Evolutionary conservation across 2,113 vertebrate genomes (phyloP), one percentile per base, ranked within the genome.

Genomic region (Cyanoramphus novaezelandiae): DNA sequence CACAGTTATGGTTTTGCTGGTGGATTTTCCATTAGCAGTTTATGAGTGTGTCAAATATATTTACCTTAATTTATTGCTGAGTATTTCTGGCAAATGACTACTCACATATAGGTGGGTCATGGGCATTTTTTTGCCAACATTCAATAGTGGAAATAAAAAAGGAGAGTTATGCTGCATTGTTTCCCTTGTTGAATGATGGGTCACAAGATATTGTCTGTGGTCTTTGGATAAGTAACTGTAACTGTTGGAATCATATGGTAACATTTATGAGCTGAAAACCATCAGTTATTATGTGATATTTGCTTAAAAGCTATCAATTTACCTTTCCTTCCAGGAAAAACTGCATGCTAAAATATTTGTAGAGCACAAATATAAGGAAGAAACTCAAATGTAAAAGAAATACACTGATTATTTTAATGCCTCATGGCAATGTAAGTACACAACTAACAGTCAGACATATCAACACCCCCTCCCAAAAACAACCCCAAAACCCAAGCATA

Each of bases 401-500:
- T 33, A 23, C 3, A 33, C 17, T 28, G 33, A 57, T 93, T 70
- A 78, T 75, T 83, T 60, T 69, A n/a, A 68, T 71, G 6, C 2
- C 11, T 89, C 10, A 28, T 69, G 35, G 7, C 21, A 72, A 52
- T 12, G 2, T 37, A 62, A 82, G 44, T 79, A n/a, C 7, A n/a
- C 21, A 24, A 44, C 21, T 44, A 71, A 64, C 15, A 50, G 13
- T n/a, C 49, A 68, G 10, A 63, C 7, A 28, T 37, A 81, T 41
- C 13, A 46, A 16, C 1, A 1, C 10, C 47, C 12, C 2, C 13
- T 1, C 1, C 7, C 71, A n/a, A 33, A 21, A 19, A 7, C 3
- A 23, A 29, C 29, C 12, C 25, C 39, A 27, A 29, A 33, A 14
- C 28, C 39, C 35, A 28, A 2, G 3, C 27, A 60, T 72, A 39